Conservation (phyloP, 2,888 invertebrate species). For the Drosophila sordidula region DNA sequence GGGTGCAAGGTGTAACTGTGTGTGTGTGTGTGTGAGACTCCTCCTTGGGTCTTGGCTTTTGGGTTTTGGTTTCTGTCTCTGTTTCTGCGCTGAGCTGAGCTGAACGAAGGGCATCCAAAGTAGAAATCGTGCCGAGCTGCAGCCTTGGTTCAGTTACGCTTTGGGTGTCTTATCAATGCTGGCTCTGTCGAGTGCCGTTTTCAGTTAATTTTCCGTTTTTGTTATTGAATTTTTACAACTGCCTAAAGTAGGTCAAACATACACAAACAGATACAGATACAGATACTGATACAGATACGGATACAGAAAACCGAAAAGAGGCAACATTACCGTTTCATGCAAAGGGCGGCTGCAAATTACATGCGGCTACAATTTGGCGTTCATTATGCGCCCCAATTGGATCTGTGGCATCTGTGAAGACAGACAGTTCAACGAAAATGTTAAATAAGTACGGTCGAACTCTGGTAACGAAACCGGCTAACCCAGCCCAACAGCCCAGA, state of each 20-base stretch:
- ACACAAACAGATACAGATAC: constrained; percentile 33
- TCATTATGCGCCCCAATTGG: constrained; percentile 67
- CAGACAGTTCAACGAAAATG: not conserved
- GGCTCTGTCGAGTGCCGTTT: constrained; percentile 61
- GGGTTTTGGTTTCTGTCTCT: constrained; percentile 23
- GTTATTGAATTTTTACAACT: constrained; percentile 77
- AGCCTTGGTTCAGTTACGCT: constrained; percentile 60
- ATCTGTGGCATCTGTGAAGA: constrained; percentile 5
- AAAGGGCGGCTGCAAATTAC: constrained; percentile 51
- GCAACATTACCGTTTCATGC: constrained; percentile 20
- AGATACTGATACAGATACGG: constrained; percentile 6
- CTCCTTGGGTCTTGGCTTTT: constrained; percentile 47
- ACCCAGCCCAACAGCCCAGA: not conserved
- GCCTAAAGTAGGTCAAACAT: constrained; percentile 72
- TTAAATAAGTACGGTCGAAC: too few species aligned
- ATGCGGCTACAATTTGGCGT: constrained; percentile 50
- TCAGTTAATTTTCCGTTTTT: constrained; percentile 72
- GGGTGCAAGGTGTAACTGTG: constrained; percentile 47
- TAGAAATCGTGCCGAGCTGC: constrained; percentile 69
- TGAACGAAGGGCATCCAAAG: constrained; percentile 64
- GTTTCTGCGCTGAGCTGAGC: constrained; percentile 16
- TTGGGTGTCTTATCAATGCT: constrained; percentile 68
- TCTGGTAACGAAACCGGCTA: not conserved
- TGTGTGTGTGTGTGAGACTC: constrained; percentile 20
- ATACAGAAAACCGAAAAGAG: too few species aligned